Evolutionary conservation across 2,797 vertebrate genomes (phyloP), one percentile per base, ranked within the genome.

Genomic region (Crax fasciolata): DNA sequence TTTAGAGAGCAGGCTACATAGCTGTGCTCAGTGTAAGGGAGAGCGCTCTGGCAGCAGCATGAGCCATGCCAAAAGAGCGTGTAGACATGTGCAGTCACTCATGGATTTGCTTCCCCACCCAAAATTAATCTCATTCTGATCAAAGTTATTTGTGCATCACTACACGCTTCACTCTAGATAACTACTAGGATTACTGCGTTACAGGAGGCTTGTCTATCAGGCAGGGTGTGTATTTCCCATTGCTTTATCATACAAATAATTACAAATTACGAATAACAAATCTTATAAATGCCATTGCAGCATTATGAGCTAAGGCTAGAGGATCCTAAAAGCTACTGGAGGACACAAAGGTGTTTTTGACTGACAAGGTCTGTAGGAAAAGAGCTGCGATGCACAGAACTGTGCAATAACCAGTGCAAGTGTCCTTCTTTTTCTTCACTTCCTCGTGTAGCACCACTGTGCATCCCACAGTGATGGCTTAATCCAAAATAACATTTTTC

Each of bases 31-130:
- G 14, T 3, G 30, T 23, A 10, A 10, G 70, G 76, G 10, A 35
- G n/a, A 49, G 24, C 23, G 21, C 87, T 27, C 66, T 3, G 13
- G 78, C 87, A 11, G 55, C 41, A 5, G 63, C 78, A 27, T 25
- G 54, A 92, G 70, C 84, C 48, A 24, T 10, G 75, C 52, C 80
- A 76, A 90, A 65, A 3, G 41, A 19, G 46, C 2, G 12, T 66
- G 59, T 17, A 13, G 63, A 13, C 86, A 18, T 41, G 65, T 25
- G 58, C 80, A 70, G 59, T 54, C 89, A 59, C 28, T 6, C 11
- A 30, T 27, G 24, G 78, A 79, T 87, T 89, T 87, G 44, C 75
- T 2, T 8, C 93, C 92, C 82, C 94, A 88, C 93, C 91, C 95
- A 30, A 86, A 91, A 70, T 78, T 84, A 93, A 94, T 86, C 84